Conservation (phyloP, 2,113 vertebrate species). For the Beaufortia kweichowensis region DNA sequence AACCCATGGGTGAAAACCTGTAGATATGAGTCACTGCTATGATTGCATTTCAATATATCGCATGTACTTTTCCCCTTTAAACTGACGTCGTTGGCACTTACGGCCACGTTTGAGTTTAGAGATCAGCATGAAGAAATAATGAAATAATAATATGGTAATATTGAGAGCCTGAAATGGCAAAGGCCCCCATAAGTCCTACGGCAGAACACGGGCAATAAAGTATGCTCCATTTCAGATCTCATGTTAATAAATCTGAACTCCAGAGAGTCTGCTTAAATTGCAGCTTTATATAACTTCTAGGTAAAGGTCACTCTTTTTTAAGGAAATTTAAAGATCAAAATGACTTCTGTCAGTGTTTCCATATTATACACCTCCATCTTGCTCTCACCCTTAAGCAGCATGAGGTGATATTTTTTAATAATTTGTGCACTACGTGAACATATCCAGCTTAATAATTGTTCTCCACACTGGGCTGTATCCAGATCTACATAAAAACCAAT, state of each 20-base stretch:
- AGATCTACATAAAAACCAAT: slow-evolving; percentile 40
- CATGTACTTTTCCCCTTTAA: slow-evolving; percentile 35
- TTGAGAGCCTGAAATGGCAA: slow-evolving; percentile 49
- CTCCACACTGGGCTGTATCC: slow-evolving; percentile 53
- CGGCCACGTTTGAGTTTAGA: slow-evolving; percentile 31
- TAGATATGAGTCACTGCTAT: slow-evolving; percentile 61
- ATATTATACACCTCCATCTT: slow-evolving; percentile 58
- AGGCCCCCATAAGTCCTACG: slow-evolving; percentile 49
- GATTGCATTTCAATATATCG: slow-evolving; percentile 64
- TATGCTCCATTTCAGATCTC: slow-evolving; percentile 63
- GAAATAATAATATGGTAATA: slow-evolving; percentile 50
- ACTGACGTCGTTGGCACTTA: slow-evolving; percentile 23
- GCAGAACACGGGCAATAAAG: slow-evolving; percentile 59
- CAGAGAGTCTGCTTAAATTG: slow-evolving; percentile 70
- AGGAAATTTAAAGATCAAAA: slow-evolving; percentile 76
- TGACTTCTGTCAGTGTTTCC: slow-evolving; percentile 72
- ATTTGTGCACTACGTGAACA: slow-evolving; percentile 59
- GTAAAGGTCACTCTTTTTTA: slow-evolving; percentile 75
- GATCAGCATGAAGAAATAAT: slow-evolving; percentile 49
- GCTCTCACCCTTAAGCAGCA: slow-evolving; percentile 49
- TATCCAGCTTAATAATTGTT: slow-evolving; percentile 53
- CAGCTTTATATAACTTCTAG: slow-evolving; percentile 75
- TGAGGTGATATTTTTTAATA: slow-evolving; percentile 71
- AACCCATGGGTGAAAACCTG: slow-evolving; percentile 60
- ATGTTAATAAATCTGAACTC: slow-evolving; percentile 70